phyloP scores from a whole-genome alignment of 1,140 invertebrate species.

The Armadillidium nasatum region DNA sequence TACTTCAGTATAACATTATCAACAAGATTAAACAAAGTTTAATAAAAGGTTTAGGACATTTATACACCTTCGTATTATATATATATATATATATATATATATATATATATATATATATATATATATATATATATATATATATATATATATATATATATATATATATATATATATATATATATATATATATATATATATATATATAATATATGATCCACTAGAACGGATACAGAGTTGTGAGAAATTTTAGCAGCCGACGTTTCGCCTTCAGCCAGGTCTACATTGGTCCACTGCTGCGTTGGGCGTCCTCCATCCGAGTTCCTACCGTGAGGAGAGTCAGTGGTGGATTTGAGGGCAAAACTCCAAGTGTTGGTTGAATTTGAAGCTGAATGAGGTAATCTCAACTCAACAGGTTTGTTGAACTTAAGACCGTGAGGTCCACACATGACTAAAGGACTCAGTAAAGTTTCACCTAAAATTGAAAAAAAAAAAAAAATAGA shows the following conservation, averaged over 20 bases:
- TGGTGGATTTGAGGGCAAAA: slow-evolving; percentile 65
- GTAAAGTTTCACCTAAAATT: slow-evolving; percentile 76
- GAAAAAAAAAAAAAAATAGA: neutral
- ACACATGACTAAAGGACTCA: slow-evolving; percentile 90
- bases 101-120: too few species aligned
- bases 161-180: too few species aligned
- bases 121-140: too few species aligned
- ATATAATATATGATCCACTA: slow-evolving; percentile 81
- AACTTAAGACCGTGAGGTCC: slow-evolving; percentile 88
- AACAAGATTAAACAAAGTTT: too few species aligned
- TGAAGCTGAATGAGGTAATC: slow-evolving; percentile 56
- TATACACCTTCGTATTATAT: too few species aligned
- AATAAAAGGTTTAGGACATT: too few species aligned
- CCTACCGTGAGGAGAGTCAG: slow-evolving; percentile 62
- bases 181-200: neutral
- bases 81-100: too few species aligned
- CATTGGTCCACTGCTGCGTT: slow-evolving; percentile 68
- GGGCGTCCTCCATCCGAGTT: slow-evolving; percentile 51
- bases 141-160: too few species aligned
- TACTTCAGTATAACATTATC: too few species aligned
- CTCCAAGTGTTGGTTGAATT: slow-evolving; percentile 55
- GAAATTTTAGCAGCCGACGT: slow-evolving; percentile 48
- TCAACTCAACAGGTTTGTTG: slow-evolving; percentile 74
- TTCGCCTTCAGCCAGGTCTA: slow-evolving; percentile 50
- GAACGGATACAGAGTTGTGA: slow-evolving; percentile 76